Base-by-base conservation (phyloP, 2,113 vertebrate species). In the Pithys albifrons region DNA sequence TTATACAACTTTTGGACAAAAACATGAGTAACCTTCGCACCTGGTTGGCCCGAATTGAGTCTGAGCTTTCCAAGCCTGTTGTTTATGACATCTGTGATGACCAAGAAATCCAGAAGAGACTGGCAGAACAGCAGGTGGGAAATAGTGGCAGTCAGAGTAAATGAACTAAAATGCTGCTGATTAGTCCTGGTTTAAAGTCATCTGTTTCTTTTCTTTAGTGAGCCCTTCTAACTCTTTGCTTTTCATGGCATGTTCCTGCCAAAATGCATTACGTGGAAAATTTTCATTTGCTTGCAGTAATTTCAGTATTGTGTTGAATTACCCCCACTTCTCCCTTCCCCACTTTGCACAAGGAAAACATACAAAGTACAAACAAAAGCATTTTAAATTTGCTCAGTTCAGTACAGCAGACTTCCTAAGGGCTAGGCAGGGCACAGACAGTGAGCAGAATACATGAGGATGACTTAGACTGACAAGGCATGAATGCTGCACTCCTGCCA, bases 21-120 rank as follows among this genome's bases (percentile, higher is more conserved):
- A 99, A 99, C 97, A 99, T 99, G 99, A 99, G 98, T 95, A 99
- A 98, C 97, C 98, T 99, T 91, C 98, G 99, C 33, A 98, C 98
- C 14, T 99, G 99, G 99, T 87, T 99, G 97, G 98, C 98, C 9
- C 98, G 98, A 12, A 98, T 99, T 6, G 99, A 99, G 97, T 98
- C 98, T 3, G 98, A 99, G 93, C 98, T 99, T 45, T 98, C 99
- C 62, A 99, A 98, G 93, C 99, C 99, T 6, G 98, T 99, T 35
- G 98, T 99, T 65, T 99, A 99, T 96, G 97, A 95, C 71, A 97
- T 98, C 91, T 99, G 99, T 61, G 98, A 99, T 87, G 97, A 98
- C 28, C 98, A 99, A 19, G 99, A 99, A 98, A 99, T 99, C 89
- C 99, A 99, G 97, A 98, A 98, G 97, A 99, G 99, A 85, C 99